A percentile compares a stretch with the other conserved stretches of the same genome.
These are phyloP conservation scores for Globia sparganii DNA, from an alignment of 2,888 invertebrate species.

Conservation along the genomic window DNA sequence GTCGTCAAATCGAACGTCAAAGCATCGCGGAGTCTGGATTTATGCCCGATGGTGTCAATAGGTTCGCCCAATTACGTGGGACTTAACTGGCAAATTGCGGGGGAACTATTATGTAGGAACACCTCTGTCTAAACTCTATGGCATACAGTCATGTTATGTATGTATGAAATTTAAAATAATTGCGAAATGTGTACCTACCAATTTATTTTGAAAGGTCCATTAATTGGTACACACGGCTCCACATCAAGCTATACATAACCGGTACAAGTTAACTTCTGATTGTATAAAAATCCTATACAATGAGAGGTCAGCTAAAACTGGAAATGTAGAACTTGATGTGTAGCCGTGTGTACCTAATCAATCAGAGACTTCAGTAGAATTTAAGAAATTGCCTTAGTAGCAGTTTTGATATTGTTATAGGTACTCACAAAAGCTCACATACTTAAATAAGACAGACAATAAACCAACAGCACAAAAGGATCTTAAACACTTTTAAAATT, in stretches of 20 bases:
- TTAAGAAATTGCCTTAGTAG: not conserved
- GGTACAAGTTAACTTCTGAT: too few relatives aligned
- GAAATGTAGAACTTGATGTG: too few relatives aligned
- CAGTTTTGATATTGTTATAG: not conserved
- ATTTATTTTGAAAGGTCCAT: not conserved
- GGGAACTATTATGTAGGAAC: not conserved
- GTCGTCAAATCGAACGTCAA: too few relatives aligned
- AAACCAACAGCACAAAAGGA: slow-evolving; percentile 26
- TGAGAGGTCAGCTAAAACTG: too few relatives aligned
- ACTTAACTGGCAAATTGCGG: not conserved
- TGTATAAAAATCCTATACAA: too few relatives aligned
- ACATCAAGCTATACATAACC: too few relatives aligned
- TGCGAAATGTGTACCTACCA: too few relatives aligned
- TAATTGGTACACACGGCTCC: not conserved
- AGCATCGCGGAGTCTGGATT: not conserved
- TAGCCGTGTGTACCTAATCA: too few relatives aligned
- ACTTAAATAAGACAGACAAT: slow-evolving; percentile 13
- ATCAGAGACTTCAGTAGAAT: not conserved
- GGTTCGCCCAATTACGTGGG: not conserved
- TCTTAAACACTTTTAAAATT: slow-evolving; percentile 17
- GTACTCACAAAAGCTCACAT: not conserved
- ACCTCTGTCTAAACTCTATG: not conserved
- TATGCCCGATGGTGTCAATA: not conserved
- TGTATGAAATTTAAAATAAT: too few relatives aligned
- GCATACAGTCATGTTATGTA: not conserved